Evolutionary conservation across 1,140 invertebrate genomes (phyloP), one percentile per base, ranked within the genome.

Genomic region (Tetramorium alpestre): DNA sequence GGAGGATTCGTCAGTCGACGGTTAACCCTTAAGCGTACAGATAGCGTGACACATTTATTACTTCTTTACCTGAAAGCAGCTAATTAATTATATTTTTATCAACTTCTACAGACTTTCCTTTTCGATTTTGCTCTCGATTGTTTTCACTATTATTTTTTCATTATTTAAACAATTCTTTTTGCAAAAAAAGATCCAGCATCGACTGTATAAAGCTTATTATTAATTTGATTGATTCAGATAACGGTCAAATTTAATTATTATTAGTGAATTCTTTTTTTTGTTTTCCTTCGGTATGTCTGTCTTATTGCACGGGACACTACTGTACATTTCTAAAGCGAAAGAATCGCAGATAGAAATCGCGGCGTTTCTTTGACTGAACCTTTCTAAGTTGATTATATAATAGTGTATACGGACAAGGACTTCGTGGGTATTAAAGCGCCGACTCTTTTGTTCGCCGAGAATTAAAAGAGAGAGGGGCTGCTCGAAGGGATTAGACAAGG

Each of bases 1-100:
- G 87, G 88, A 87, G 60, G 76, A 90, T 90, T 90, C 85, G 78
- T 88, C 41, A 76, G 54, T 13, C 28, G 28, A 47, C 11, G 54
- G 54, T 72, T 82, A 51, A 18, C 22, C 38, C 33, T 73, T 72
- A 58, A 60, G 25, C 11, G n/a, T 38, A 10, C 25, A 4, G 3
- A 16, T 10, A 51, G 54, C 25, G 44, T 16, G 56, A 49, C 51
- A 38, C 54, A 72, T 44, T 38, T 16, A 38, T 54, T 54, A 10
- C 25, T 64, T 38, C 28, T 11, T 25, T 7, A 13, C 22, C 44
- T 10, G 16, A 6, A 7, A 41, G 7, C 1, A 5, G n/a, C 33
- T 18, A 28, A 72, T 38, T 75, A 75, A 51, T 51, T 70, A 33
- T 10, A 8, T 33, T 18, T 58, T 25, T 25, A 16, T 5, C 41